phyloP scores from a whole-genome alignment of 1,140 invertebrate genomes.

The Intoshia linei region DNA sequence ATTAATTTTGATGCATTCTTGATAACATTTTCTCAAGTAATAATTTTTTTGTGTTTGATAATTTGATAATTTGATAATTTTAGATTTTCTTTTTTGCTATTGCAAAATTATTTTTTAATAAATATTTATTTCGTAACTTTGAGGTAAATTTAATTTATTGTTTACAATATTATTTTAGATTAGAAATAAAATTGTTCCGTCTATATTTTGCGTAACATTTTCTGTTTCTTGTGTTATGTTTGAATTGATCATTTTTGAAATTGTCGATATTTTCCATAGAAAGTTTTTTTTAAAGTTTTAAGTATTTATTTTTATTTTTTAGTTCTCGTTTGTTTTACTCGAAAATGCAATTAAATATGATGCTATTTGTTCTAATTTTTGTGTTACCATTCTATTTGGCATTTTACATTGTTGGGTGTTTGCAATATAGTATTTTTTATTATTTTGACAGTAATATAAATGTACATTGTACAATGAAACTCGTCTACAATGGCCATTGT shows the following conservation, averaged over 20 bases:
- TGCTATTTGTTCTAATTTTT: conserved; percentile 70
- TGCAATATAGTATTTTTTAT: conserved; percentile 45
- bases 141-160: too few relatives aligned
- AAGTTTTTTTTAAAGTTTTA: conserved; percentile 23
- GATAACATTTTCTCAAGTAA: too few relatives aligned
- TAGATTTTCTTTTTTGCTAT: too few relatives aligned
- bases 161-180: too few relatives aligned
- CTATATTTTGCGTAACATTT: conserved; percentile 84
- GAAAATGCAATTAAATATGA: conserved; percentile 55
- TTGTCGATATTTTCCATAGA: conserved; percentile 54
- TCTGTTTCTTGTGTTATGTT: conserved; percentile 94
- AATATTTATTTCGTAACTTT: too few relatives aligned
- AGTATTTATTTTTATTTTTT: conserved; percentile 11
- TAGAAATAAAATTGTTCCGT: too few relatives aligned
- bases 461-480: not conserved
- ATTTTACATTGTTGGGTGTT: conserved; percentile 62
- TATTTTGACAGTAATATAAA: conserved; percentile 1
- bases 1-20: too few relatives aligned
- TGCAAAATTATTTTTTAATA: too few relatives aligned
- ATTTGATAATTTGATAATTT: too few relatives aligned
- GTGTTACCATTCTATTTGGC: conserved; percentile 84
- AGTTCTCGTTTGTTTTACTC: conserved; percentile 82
- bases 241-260: conserved; percentile 98
- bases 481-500: not conserved
- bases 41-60: too few relatives aligned